Percentiles rank a stretch among this genome's conserved stretches.
These are phyloP conservation scores for roundworm (Caenorhabditis elegans) DNA, from an alignment of 1,140 invertebrate species.

Conservation along the genomic window DNA sequence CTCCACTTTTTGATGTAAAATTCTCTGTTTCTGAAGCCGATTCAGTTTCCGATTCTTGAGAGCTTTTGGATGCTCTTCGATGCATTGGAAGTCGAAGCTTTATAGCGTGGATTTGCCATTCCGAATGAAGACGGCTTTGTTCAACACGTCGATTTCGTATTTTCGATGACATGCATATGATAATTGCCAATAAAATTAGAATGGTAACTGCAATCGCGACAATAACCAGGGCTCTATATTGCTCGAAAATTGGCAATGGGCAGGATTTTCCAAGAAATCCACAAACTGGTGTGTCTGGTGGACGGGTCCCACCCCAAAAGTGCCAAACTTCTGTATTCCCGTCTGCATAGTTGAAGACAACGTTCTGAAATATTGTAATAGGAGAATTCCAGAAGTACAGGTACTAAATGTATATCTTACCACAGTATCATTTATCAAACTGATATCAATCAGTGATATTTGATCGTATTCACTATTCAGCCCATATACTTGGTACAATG, in stretches of 20 bases:
- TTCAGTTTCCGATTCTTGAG: conserved; percentile 14
- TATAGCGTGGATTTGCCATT: conserved; percentile 39
- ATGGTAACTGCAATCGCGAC: background rate
- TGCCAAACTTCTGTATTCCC: background rate
- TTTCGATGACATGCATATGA: background rate
- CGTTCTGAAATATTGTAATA: background rate
- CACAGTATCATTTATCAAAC: background rate
- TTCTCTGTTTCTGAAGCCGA: background rate
- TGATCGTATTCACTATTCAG: conserved; percentile 12
- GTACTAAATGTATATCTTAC: background rate
- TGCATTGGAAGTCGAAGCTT: background rate
- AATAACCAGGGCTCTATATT: conserved; percentile 16
- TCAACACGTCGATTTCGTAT: background rate
- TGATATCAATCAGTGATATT: background rate
- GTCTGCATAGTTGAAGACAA: background rate
- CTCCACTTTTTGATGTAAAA: background rate
- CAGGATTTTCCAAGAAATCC: conserved; percentile 35
- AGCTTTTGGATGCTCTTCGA: background rate
- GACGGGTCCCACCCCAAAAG: background rate
- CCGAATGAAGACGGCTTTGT: conserved; percentile 23
- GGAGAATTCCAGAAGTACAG: background rate
- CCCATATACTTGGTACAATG: conserved; percentile 32
- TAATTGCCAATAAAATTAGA: background rate
- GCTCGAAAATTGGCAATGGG: conserved; percentile 35
- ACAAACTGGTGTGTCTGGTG: conserved; percentile 26